Conservation (phyloP, 1,140 invertebrate species). For the Saccostrea echinata region DNA sequence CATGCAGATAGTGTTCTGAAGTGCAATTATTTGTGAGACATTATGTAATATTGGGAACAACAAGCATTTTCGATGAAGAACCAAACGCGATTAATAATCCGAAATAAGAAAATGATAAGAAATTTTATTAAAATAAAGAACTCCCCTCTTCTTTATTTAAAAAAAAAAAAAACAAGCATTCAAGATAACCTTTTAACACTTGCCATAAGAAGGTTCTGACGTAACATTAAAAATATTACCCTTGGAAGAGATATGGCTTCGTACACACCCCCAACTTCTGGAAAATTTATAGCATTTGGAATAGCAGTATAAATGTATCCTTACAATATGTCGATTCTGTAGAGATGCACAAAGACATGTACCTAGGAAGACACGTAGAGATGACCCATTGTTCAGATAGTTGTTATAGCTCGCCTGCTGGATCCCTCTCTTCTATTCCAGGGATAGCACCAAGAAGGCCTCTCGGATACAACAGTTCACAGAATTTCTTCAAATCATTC, state of each 20-base stretch:
- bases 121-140: too few relatives aligned
- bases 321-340: not conserved
- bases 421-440: not conserved
- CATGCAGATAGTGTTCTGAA: too few relatives aligned
- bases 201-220: not conserved
- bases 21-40: too few relatives aligned
- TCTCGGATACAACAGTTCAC: not conserved
- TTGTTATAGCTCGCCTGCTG: slow-evolving; percentile 3
- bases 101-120: too few relatives aligned
- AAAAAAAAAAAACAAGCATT: too few relatives aligned
- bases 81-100: too few relatives aligned
- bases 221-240: not conserved
- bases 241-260: not conserved
- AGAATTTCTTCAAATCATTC: not conserved
- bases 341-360: not conserved
- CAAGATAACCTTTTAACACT: too few relatives aligned
- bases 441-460: not conserved
- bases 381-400: not conserved
- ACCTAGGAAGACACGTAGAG: not conserved
- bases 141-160: too few relatives aligned
- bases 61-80: too few relatives aligned
- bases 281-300: not conserved
- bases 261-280: not conserved
- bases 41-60: too few relatives aligned
- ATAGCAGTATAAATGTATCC: not conserved